Evolutionary conservation across 2,113 vertebrate genomes (phyloP), one percentile per base, ranked within the genome.

Genomic region (Corythoichthys haematopterus): DNA sequence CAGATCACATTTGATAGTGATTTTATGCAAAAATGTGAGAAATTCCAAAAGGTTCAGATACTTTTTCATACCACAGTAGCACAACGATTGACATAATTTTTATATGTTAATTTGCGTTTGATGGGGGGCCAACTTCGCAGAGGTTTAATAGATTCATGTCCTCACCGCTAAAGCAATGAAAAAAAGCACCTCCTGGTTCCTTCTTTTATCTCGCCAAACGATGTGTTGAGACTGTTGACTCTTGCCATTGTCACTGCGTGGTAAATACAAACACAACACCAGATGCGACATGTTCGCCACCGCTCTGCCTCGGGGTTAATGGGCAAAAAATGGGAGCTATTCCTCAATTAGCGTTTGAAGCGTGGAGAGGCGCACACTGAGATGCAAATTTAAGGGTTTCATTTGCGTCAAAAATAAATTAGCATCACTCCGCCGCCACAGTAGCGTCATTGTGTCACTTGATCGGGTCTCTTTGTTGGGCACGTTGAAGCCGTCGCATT

Each of bases 401-500:
- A n/a, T 83, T 81, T 46, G 37, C 50, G n/a, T 35, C 7, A 64
- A 76, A 60, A 71, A 76, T 69, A 68, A 77, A 87, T 85, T 78
- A 80, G 55, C 60, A 52, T 84, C 73, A 72, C 65, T 59, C 77
- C 6, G 68, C 65, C 2, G 2, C 69, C 68, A 87, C 86, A 91
- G 85, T 83, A 81, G 62, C 37, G 16, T 35, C 79, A 84, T 89
- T 89, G 84, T 88, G 64, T 78, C 53, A 14, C 36, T 6, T 82
- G 80, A 87, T 81, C 83, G 75, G 72, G 66, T 88, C 66, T 69
- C 75, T 81, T 84, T 71, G 69, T 87, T 80, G 61, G 76, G 75
- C 77, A 81, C 86, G 83, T 79, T 84, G 85, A 76, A 83, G 78
- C 66, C 56, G 79, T 88, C 87, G 80, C 83, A 85, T 86, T 90